Evolutionary conservation across 2,888 invertebrate species (phyloP).

Genomic region (Cantharis lateralis): DNA sequence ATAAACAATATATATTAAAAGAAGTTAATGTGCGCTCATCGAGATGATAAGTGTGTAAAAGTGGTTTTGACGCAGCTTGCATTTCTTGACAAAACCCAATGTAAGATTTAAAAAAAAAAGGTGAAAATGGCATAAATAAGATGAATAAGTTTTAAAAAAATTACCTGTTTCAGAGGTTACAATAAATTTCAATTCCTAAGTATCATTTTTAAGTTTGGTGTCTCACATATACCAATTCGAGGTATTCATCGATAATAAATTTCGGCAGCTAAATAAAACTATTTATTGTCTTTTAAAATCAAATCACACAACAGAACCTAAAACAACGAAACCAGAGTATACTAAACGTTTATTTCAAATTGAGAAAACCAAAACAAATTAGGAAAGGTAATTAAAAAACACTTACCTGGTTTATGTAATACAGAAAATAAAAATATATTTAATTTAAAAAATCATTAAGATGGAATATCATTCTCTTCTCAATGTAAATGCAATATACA

Average conservation of each 20-base stretch:
- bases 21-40: neutral
- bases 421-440: neutral
- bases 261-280: neutral
- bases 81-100: too few species aligned
- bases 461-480: neutral
- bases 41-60: neutral
- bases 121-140: neutral
- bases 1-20: neutral
- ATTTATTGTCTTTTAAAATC: neutral
- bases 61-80: too few species aligned
- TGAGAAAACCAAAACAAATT: neutral
- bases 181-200: neutral
- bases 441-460: neutral
- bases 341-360: neutral
- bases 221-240: neutral
- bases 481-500: neutral
- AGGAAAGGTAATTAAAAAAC: neutral
- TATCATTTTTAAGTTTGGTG: neutral
- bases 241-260: neutral
- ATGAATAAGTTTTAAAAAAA: neutral
- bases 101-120: neutral
- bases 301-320: neutral
- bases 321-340: neutral
- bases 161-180: neutral
- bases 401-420: constrained; percentile 1